Evolutionary conservation across 2,113 vertebrate genomes (phyloP).

Genomic region (Oenanthe oenanthe): DNA sequence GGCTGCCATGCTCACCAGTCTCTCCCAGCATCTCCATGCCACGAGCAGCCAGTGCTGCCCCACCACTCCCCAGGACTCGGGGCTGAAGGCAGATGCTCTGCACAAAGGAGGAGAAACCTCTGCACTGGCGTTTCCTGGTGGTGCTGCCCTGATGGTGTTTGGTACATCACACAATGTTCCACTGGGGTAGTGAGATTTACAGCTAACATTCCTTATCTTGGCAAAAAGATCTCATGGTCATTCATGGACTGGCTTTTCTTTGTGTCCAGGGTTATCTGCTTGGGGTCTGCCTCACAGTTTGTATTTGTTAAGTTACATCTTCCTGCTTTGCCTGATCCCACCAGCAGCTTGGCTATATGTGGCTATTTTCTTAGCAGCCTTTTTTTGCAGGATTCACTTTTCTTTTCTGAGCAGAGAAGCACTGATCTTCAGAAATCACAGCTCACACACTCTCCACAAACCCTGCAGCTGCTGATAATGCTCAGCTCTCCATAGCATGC

Average conservation of each 20-base stretch:
- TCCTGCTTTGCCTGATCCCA: neutral
- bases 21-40: accelerated
- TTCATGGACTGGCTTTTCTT: neutral
- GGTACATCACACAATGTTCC: neutral
- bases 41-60: accelerated
- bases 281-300: neutral
- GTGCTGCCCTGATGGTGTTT: neutral
- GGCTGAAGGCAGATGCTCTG: neutral
- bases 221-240: neutral
- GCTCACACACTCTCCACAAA: neutral
- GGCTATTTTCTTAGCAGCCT: neutral
- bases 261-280: neutral
- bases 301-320: neutral
- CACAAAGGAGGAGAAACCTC: too few relatives aligned
- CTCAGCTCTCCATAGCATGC: neutral
- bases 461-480: neutral
- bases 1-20: accelerated
- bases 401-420: neutral
- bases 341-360: neutral
- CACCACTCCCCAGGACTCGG: accelerated
- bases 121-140: neutral
- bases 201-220: neutral
- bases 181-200: neutral
- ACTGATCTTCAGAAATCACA: neutral
- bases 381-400: neutral